Conservation (phyloP, 2,888 invertebrate genomes). For the Pristionchus japonicus region DNA sequence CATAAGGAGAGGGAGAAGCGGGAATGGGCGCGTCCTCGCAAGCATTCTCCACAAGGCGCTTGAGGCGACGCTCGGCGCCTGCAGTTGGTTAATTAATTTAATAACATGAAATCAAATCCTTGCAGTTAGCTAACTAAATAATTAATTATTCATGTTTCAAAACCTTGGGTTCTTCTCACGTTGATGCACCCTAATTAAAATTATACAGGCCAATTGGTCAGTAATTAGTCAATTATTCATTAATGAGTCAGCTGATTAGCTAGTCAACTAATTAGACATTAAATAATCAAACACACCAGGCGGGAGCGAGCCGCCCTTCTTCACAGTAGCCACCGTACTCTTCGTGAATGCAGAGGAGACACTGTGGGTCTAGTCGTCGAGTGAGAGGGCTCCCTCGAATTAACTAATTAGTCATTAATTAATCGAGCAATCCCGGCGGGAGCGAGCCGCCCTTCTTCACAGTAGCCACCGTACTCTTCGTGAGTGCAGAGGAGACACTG, state of each 20-base stretch:
- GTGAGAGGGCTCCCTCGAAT: background rate
- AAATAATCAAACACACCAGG: background rate
- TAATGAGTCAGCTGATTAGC: too few relatives aligned
- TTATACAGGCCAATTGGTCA: too few relatives aligned
- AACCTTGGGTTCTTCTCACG: too few relatives aligned
- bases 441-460: conserved; percentile 6
- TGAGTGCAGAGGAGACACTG: background rate
- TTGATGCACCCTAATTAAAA: too few relatives aligned
- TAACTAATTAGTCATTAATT: background rate
- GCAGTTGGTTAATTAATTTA: background rate
- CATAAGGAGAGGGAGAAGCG: background rate
- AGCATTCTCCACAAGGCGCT: conserved; percentile 12
- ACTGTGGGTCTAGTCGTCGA: background rate
- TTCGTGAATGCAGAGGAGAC: background rate
- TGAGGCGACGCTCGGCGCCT: conserved; percentile 11
- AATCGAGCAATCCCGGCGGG: background rate
- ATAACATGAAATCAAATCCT: too few relatives aligned
- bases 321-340: conserved; percentile 27
- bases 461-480: conserved; percentile 35
- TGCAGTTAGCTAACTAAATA: too few relatives aligned
- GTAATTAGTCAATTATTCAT: too few relatives aligned
- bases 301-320: background rate
- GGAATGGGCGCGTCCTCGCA: conserved; percentile 24
- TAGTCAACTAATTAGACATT: too few relatives aligned
- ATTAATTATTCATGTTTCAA: too few relatives aligned